A percentile compares a stretch with the other conserved stretches of the same genome.
Evolutionary conservation across 2,888 invertebrate genomes (phyloP).

Genomic region (Polymixis lichenea): DNA sequence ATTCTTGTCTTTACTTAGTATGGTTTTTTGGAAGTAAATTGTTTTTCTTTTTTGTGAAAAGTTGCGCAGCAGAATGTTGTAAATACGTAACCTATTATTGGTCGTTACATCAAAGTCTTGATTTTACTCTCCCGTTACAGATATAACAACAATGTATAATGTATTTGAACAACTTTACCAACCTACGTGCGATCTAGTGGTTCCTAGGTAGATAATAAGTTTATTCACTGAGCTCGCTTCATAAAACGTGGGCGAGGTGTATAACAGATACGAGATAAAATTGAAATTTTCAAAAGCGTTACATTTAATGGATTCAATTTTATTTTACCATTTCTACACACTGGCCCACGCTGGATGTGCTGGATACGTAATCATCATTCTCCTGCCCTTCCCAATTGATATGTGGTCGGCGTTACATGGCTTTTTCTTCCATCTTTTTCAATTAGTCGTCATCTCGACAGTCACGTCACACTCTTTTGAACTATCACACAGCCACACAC

Average conservation of each 20-base stretch:
- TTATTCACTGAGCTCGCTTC: slow-evolving; percentile 49
- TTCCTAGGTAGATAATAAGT: slow-evolving; percentile 46
- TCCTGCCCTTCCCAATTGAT: no score
- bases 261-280: slow-evolving; percentile 37
- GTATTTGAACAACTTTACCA: no score
- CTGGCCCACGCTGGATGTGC: background rate
- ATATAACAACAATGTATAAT: no score
- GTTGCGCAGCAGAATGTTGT: no score
- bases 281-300: slow-evolving; percentile 34
- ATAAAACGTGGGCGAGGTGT: slow-evolving; percentile 38
- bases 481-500: no score
- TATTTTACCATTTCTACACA: background rate
- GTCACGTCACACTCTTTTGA: no score
- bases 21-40: no score
- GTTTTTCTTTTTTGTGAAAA: no score
- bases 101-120: slow-evolving; percentile 9
- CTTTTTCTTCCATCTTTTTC: no score
- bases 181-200: slow-evolving; percentile 19
- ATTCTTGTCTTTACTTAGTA: no score
- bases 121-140: slow-evolving; percentile 3
- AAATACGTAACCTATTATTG: background rate
- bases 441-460: no score
- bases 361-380: background rate
- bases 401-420: no score
- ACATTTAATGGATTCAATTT: slow-evolving; percentile 23